Percentiles rank a stretch among this genome's conserved stretches.
These are phyloP conservation scores for Talpa occidentalis DNA, from an alignment of 2,113 vertebrate species.

Conservation along the genomic window DNA sequence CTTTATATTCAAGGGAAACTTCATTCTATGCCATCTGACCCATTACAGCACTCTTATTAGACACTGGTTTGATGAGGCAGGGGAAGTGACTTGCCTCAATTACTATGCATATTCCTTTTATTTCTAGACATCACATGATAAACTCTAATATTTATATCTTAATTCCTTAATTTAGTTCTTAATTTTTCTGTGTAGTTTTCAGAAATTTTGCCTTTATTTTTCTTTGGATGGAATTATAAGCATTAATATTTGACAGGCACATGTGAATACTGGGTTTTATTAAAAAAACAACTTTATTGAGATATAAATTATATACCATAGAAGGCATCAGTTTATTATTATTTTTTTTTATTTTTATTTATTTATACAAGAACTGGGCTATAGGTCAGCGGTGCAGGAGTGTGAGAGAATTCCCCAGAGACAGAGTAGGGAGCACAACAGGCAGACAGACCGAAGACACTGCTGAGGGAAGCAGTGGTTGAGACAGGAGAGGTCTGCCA, in stretches of 20 bases:
- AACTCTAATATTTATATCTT: conserved; percentile 36
- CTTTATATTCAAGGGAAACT: background rate
- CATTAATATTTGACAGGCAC: background rate
- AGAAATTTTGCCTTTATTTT: background rate
- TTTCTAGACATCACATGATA: background rate
- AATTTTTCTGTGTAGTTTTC: background rate
- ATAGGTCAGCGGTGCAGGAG: too few species aligned
- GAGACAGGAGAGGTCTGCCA: too few species aligned
- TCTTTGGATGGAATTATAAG: background rate
- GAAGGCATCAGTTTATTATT: background rate
- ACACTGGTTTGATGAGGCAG: background rate
- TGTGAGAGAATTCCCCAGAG: too few species aligned
- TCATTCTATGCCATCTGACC: background rate
- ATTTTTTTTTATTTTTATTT: too few species aligned
- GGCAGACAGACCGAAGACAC: too few species aligned
- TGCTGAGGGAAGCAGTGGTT: too few species aligned
- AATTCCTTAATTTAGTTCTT: background rate
- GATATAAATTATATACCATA: background rate
- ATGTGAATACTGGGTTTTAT: conserved; percentile 25
- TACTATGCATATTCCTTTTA: background rate
- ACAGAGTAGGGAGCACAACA: too few species aligned
- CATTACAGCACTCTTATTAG: background rate
- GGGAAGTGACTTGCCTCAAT: background rate
- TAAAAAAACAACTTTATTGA: background rate
- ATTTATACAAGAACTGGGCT: too few species aligned